A percentile compares a stretch with the other conserved stretches of the same genome.
Conservation (phyloP, 2,888 invertebrate species). For the Flabesymbios commensalis region DNA sequence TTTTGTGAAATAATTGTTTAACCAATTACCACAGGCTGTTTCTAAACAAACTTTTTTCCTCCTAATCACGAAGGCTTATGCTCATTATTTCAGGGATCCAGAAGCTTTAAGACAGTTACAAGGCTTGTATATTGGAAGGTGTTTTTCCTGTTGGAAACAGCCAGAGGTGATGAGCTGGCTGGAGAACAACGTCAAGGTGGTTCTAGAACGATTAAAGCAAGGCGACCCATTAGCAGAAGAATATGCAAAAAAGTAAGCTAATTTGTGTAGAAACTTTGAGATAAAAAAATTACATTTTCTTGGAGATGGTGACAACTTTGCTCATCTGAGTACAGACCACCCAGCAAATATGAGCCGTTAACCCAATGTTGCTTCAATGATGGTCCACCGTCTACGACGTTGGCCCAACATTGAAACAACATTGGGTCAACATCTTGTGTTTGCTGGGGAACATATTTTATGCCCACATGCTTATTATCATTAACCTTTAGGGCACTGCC, state of each 20-base stretch:
- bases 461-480: neutral
- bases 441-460: too few species aligned
- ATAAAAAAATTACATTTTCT: too few species aligned
- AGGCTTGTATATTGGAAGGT: constrained; percentile 74
- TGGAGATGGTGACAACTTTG: neutral
- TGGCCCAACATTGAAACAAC: too few species aligned
- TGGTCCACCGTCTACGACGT: too few species aligned
- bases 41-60: neutral
- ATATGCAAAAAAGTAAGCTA: constrained; percentile 61
- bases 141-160: constrained; percentile 80
- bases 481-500: neutral
- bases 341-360: too few species aligned
- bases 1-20: too few species aligned
- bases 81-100: constrained; percentile 67
- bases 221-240: constrained; percentile 64
- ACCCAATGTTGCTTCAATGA: too few species aligned
- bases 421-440: too few species aligned
- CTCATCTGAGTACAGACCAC: neutral
- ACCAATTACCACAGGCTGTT: neutral
- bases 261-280: neutral
- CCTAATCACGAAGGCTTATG: neutral
- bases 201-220: constrained; percentile 70
- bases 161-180: constrained; percentile 76
- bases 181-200: constrained; percentile 72
- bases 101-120: constrained; percentile 72